Conservation (phyloP, 2,113 vertebrate genomes). For the Australoheros scitulus region DNA sequence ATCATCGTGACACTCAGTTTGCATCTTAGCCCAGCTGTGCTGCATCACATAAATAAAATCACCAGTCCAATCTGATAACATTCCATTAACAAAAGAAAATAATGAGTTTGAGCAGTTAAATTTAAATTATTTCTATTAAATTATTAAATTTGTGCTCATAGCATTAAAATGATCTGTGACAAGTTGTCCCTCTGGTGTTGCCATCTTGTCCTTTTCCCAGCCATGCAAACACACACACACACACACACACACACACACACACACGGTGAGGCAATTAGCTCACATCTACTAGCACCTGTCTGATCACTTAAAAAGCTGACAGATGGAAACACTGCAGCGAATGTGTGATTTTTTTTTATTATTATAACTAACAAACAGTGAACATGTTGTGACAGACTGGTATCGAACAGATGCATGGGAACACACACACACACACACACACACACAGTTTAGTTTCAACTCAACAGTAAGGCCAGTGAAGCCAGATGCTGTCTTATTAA, state of each 20-base stretch:
- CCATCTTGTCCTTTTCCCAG: neutral
- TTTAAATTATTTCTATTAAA: neutral
- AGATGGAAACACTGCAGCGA: constrained; percentile 33
- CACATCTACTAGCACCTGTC: constrained; percentile 20
- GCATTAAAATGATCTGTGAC: neutral
- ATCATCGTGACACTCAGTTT: neutral
- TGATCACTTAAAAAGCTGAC: constrained; percentile 12
- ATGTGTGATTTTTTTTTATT: neutral
- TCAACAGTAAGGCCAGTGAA: neutral
- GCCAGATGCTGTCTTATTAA: constrained; percentile 52
- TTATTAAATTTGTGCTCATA: neutral
- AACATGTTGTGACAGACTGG: constrained; percentile 25
- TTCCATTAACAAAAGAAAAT: neutral
- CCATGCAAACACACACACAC: fast-evolving
- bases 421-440: neutral
- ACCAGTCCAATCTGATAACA: neutral
- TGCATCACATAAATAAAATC: neutral
- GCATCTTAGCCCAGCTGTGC: neutral
- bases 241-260: neutral
- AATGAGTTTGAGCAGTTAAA: neutral
- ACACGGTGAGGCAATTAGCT: neutral
- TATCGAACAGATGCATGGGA: constrained; percentile 19
- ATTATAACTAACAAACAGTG: constrained; percentile 21
- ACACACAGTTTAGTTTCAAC: neutral
- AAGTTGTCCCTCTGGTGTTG: neutral